Evolutionary conservation across 2,113 vertebrate genomes (phyloP).

Genomic region (Odontesthes bonariensis): DNA sequence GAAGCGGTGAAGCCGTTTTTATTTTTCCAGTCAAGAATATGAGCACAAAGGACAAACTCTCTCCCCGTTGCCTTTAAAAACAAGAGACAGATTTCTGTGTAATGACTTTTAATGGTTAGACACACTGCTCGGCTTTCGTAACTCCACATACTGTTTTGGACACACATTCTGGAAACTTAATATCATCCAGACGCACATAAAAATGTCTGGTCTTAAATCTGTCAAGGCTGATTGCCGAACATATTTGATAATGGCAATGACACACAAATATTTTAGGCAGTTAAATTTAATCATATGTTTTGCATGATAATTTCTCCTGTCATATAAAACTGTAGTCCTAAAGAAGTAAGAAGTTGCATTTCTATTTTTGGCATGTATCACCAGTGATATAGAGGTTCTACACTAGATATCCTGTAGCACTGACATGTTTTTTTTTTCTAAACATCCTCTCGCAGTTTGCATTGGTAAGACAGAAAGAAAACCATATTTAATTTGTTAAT

Average conservation of each 20-base stretch:
- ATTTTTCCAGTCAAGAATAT: conserved; percentile 17
- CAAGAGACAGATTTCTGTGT: conserved; percentile 16
- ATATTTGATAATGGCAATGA: not conserved
- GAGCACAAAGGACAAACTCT: conserved; percentile 6
- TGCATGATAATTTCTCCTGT: not conserved
- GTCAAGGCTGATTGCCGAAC: not conserved
- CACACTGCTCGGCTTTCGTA: conserved; percentile 23
- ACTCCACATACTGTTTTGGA: conserved; percentile 6
- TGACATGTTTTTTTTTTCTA: too few species aligned
- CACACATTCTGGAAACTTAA: conserved; percentile 14
- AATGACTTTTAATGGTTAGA: conserved; percentile 17
- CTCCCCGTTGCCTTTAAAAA: conserved; percentile 33
- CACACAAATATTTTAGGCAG: not conserved
- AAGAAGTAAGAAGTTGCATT: not conserved
- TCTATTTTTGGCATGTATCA: not conserved
- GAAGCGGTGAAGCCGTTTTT: not conserved
- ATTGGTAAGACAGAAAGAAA: too few species aligned
- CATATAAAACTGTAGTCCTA: not conserved
- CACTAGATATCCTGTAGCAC: not conserved
- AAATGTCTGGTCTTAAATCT: not conserved
- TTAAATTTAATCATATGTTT: conserved; percentile 3
- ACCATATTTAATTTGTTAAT: too few species aligned
- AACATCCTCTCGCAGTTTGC: too few species aligned
- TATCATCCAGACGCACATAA: not conserved
- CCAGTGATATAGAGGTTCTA: not conserved